phyloP scores from a whole-genome alignment of 2,888 invertebrate genomes.

The Orchesella flavescens region DNA sequence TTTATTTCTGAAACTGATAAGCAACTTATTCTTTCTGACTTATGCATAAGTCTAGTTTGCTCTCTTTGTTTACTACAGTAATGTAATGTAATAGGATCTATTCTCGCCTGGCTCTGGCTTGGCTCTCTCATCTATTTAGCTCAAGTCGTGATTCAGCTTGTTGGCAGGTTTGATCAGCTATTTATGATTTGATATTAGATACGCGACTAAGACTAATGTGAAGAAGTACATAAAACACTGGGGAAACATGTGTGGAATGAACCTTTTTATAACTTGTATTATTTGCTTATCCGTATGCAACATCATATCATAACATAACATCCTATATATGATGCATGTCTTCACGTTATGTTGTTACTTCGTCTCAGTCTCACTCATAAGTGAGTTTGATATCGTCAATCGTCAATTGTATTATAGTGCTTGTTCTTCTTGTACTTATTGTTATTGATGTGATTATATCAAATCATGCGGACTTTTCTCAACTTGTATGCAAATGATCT shows the following conservation, averaged over 20 bases:
- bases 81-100: conserved; percentile 3
- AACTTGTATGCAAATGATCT: conserved; percentile 1
- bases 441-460: conserved; percentile 39
- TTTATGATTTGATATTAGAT: conserved; percentile 53
- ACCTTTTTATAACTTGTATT: neutral
- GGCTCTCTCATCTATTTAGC: conserved; percentile 38
- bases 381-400: conserved; percentile 22
- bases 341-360: neutral
- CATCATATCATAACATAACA: too few species aligned
- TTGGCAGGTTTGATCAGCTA: conserved; percentile 47
- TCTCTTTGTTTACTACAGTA: conserved; percentile 19
- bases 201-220: conserved; percentile 12
- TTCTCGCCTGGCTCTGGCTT: conserved; percentile 5
- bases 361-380: too few species aligned
- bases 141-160: conserved; percentile 50
- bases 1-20: conserved; percentile 29
- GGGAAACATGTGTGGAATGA: neutral
- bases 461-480: conserved; percentile 9
- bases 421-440: conserved; percentile 8
- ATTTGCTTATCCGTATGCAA: neutral
- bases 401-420: neutral
- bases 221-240: neutral
- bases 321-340: conserved; percentile 3
- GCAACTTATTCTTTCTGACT: conserved; percentile 2
- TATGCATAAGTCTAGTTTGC: conserved; percentile 23